phyloP scores from a whole-genome alignment of 2,888 invertebrate genomes.

The Drepanosiphum platanoidis region DNA sequence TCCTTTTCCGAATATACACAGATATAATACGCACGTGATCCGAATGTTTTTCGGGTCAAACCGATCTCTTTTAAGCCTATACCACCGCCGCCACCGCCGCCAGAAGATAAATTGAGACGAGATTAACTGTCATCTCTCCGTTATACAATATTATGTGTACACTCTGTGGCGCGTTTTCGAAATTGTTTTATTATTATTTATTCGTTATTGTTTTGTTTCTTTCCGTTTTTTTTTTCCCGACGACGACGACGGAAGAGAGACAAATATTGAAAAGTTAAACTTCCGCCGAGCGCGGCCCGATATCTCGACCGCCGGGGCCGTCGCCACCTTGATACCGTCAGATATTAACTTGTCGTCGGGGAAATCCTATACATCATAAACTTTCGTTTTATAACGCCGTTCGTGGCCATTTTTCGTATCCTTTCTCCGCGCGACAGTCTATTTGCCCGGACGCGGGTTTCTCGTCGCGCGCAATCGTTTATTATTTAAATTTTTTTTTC shows the following conservation, averaged over 20 bases:
- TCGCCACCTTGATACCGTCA: not conserved
- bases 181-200: conserved; percentile 51
- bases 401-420: not conserved
- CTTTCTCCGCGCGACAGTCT: not conserved
- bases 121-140: conserved; percentile 55
- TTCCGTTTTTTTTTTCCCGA: not conserved
- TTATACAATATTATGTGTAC: no score
- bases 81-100: no score
- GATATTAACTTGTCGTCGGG: conserved; percentile 42
- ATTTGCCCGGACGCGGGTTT: not conserved
- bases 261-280: conserved; percentile 47
- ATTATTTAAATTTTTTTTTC: conserved; percentile 1
- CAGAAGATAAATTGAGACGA: conserved; percentile 58
- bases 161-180: conserved; percentile 11
- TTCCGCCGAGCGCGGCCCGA: not conserved
- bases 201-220: not conserved
- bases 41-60: conserved; percentile 54
- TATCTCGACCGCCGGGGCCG: not conserved
- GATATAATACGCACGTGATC: conserved; percentile 55
- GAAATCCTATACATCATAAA: conserved; percentile 44
- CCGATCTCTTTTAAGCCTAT: conserved; percentile 56
- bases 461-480: conserved; percentile 2
- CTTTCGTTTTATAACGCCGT: conserved; percentile 29
- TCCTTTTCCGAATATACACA: not conserved
- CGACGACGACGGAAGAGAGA: not conserved